Evolutionary conservation across 2,888 invertebrate genomes (phyloP).

Genomic region (Leptinotarsa haldemani): DNA sequence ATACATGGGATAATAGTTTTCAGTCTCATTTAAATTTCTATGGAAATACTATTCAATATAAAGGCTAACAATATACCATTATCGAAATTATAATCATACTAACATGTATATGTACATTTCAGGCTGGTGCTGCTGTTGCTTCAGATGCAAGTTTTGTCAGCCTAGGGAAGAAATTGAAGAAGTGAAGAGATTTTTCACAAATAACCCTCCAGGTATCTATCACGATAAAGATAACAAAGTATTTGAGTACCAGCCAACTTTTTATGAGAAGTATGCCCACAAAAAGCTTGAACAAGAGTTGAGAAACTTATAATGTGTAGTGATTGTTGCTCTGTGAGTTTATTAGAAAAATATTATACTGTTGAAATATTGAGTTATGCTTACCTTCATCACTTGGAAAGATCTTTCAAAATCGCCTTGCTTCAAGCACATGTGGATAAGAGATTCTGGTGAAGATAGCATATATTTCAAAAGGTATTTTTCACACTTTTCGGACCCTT

Average conservation of each 20-base stretch:
- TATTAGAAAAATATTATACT: background rate
- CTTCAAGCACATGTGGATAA: slow-evolving; percentile 82
- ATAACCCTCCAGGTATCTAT: slow-evolving; percentile 71
- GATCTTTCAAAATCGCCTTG: slow-evolving; percentile 80
- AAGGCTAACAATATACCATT: background rate
- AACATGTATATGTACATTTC: slow-evolving; percentile 30
- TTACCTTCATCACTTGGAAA: slow-evolving; percentile 84
- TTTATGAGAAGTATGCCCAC: slow-evolving; percentile 70
- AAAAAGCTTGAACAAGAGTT: slow-evolving; percentile 70
- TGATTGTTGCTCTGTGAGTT: background rate
- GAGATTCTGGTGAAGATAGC: slow-evolving; percentile 80
- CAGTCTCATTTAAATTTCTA: background rate
- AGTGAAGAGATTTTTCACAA: slow-evolving; percentile 69
- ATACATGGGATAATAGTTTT: background rate
- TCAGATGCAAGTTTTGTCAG: slow-evolving; percentile 70
- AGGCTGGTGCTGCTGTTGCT: slow-evolving; percentile 75
- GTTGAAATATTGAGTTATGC: slow-evolving; percentile 40
- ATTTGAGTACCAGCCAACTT: slow-evolving; percentile 69
- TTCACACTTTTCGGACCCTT: slow-evolving; percentile 67
- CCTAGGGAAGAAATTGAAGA: slow-evolving; percentile 69
- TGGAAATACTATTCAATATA: background rate
- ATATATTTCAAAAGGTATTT: slow-evolving; percentile 73
- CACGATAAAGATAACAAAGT: slow-evolving; percentile 60
- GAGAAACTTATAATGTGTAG: slow-evolving; percentile 65
- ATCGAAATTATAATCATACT: background rate